Conservation (phyloP, 2,888 invertebrate species). For the Ligdia adustata region DNA sequence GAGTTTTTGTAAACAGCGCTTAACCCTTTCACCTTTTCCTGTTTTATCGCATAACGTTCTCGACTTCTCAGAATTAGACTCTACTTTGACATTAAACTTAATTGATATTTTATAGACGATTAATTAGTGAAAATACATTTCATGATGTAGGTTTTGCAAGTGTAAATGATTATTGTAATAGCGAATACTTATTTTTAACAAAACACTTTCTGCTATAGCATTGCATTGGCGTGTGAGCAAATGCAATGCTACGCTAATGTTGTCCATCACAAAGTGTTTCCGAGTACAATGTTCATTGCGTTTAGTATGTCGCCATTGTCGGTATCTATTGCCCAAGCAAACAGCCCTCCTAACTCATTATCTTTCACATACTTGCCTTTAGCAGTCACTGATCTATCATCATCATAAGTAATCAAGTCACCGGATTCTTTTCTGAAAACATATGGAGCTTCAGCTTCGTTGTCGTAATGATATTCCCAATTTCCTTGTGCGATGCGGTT, state of each 20-base stretch:
- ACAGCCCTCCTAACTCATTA: background rate
- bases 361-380: constrained; percentile 3
- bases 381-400: background rate
- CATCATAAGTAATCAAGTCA: constrained; percentile 2
- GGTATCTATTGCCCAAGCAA: background rate
- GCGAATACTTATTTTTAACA: background rate
- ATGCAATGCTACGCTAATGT: background rate
- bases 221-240: too few relatives aligned
- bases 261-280: background rate
- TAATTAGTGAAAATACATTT: too few relatives aligned
- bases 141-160: too few relatives aligned
- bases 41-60: too few relatives aligned
- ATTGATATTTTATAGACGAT: too few relatives aligned
- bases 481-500: constrained; percentile 64
- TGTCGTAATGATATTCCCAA: constrained; percentile 3
- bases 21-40: too few relatives aligned
- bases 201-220: background rate
- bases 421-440: constrained; percentile 1
- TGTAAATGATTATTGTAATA: too few relatives aligned
- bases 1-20: too few relatives aligned
- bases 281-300: background rate
- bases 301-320: constrained; percentile 6
- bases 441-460: background rate
- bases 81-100: too few relatives aligned
- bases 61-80: too few relatives aligned